Percentiles rank a stretch among this genome's conserved stretches.
Conservation (phyloP, 1,140 invertebrate genomes). For the Vanessa tameamea region DNA sequence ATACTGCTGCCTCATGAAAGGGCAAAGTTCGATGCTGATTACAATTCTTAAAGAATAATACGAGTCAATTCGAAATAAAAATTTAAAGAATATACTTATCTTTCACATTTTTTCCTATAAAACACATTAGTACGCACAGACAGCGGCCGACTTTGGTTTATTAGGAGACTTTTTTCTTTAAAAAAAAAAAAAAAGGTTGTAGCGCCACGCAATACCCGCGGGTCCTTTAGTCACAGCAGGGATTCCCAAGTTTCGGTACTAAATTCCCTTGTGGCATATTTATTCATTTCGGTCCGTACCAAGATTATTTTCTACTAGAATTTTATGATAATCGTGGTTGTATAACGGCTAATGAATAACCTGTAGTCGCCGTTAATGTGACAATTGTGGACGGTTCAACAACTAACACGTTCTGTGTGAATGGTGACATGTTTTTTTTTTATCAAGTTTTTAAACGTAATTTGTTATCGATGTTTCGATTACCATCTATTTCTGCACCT, state of each 20-base stretch:
- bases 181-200: conserved; percentile 41
- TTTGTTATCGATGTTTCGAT: conserved; percentile 31
- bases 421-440: conserved; percentile 46
- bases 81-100: conserved; percentile 16
- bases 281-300: conserved; percentile 60
- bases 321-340: conserved; percentile 73
- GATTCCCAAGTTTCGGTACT: conserved; percentile 57
- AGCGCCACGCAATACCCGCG: conserved; percentile 70
- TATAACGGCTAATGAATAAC: conserved; percentile 75
- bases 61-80: not conserved
- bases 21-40: too few species aligned
- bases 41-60: not conserved
- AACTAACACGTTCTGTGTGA: conserved; percentile 40
- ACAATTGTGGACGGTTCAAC: conserved; percentile 46
- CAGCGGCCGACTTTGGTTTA: conserved; percentile 41
- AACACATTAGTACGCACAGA: conserved; percentile 37
- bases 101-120: conserved; percentile 31
- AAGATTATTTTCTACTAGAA: conserved; percentile 77
- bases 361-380: conserved; percentile 54
- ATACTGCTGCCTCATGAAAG: too few species aligned
- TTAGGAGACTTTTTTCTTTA: conserved; percentile 38
- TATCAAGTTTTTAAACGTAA: conserved; percentile 29
- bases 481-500: conserved; percentile 31
- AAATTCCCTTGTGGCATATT: conserved; percentile 75
- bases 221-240: conserved; percentile 67